These are phyloP conservation scores for Chaetodon trifasciatus DNA, from an alignment of 2,797 vertebrate species.

Conservation along the genomic window DNA sequence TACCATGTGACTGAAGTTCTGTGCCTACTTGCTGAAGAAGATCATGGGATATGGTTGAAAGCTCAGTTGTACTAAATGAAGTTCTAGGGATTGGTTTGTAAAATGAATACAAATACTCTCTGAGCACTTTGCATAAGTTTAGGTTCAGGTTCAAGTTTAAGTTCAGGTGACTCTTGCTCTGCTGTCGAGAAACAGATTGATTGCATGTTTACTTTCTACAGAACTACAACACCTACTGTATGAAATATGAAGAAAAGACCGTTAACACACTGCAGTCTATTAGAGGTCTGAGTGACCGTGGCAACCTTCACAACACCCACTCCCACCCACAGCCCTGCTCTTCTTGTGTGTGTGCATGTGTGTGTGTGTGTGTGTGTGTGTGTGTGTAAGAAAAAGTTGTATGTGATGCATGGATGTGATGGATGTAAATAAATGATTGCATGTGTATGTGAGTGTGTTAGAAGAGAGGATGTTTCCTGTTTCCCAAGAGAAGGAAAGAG, in stretches of 20 bases:
- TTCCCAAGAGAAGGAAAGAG: constrained; percentile 43
- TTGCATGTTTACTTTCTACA: constrained; percentile 59
- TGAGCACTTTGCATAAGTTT: neutral
- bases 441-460: neutral
- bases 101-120: neutral
- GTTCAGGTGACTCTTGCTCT: constrained; percentile 34
- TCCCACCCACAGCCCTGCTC: constrained; percentile 57
- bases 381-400: constrained; percentile 17
- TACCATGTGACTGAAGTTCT: neutral
- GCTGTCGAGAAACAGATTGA: constrained; percentile 63
- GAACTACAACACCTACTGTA: constrained; percentile 37
- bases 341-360: constrained; percentile 25
- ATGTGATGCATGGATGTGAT: constrained; percentile 14
- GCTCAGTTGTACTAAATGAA: neutral
- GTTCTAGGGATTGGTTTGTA: neutral
- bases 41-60: neutral
- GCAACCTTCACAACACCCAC: constrained; percentile 44
- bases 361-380: constrained; percentile 3
- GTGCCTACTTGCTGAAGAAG: constrained; percentile 16
- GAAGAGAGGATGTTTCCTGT: constrained; percentile 21
- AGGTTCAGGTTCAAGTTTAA: too few species aligned
- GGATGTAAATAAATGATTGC: constrained; percentile 14
- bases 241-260: constrained; percentile 30
- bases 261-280: constrained; percentile 41
- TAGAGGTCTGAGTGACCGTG: constrained; percentile 30